These are phyloP conservation scores for Bolinopsis microptera DNA, from an alignment of 37 sponge, comb jelly and placozoan species.

Conservation along the genomic window DNA sequence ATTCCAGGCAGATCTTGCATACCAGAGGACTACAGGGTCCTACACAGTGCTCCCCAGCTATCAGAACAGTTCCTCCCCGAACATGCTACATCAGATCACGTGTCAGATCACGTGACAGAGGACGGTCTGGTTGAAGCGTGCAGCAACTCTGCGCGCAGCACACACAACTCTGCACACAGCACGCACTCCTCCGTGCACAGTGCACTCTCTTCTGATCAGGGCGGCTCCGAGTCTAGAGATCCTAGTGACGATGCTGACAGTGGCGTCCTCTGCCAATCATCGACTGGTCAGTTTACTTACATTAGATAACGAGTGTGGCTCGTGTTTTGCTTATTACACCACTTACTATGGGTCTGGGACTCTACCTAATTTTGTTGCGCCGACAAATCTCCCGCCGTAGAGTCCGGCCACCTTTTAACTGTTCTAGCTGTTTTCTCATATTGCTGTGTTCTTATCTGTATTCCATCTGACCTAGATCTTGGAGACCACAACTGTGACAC, in stretches of 20 bases:
- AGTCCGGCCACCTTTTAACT: too few species aligned
- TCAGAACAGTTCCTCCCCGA: background rate
- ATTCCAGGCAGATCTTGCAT: background rate
- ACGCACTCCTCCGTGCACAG: background rate
- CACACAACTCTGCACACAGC: background rate
- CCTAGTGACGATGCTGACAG: constrained; percentile 38
- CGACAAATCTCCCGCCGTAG: too few species aligned
- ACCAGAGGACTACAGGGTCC: background rate
- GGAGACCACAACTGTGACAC: background rate
- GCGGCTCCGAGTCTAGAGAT: background rate
- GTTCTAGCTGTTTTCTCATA: too few species aligned
- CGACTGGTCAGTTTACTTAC: constrained; percentile 5
- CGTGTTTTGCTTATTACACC: too few species aligned
- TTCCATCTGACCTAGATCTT: background rate
- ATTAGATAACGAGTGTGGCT: too few species aligned
- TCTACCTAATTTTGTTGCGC: too few species aligned
- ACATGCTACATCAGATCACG: background rate
- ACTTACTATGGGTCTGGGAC: too few species aligned
- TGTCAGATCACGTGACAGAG: too few species aligned
- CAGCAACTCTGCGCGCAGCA: too few species aligned
- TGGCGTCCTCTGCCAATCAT: constrained; percentile 25
- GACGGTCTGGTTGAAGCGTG: too few species aligned
- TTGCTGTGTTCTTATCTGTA: background rate
- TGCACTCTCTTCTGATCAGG: background rate
- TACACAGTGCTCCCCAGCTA: background rate